These are phyloP conservation scores for Gallinago solitaria DNA, from an alignment of 2,797 vertebrate genomes.

Conservation along the genomic window DNA sequence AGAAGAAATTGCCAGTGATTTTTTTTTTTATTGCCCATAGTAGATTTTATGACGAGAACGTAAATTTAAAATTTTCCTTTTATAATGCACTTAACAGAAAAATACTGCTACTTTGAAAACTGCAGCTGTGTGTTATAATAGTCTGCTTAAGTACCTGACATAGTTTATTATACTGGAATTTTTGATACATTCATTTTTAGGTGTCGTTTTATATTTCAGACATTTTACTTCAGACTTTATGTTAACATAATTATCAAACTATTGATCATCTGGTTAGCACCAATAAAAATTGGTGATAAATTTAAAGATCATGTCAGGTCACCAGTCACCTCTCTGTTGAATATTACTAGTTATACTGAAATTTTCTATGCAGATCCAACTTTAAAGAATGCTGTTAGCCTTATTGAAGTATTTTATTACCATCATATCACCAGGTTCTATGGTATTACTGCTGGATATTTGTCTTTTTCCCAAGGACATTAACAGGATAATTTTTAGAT, in stretches of 20 bases:
- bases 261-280: not conserved
- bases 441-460: not conserved
- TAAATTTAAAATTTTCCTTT: not conserved
- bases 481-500: not conserved
- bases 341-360: not conserved
- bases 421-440: not conserved
- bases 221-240: not conserved
- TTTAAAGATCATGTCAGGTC: not conserved
- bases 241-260: not conserved
- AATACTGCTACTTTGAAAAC: not conserved
- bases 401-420: not conserved
- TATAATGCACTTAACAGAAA: not conserved
- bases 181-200: not conserved
- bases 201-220: not conserved
- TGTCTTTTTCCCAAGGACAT: not conserved
- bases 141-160: not conserved
- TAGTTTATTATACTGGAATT: not conserved
- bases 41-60: not conserved
- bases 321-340: not conserved
- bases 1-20: not conserved
- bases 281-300: not conserved
- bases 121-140: not conserved
- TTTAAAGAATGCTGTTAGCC: not conserved
- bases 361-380: not conserved
- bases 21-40: not conserved